Evolutionary conservation across 2,888 invertebrate genomes (phyloP).

Genomic region (Eupelmus urozonus): DNA sequence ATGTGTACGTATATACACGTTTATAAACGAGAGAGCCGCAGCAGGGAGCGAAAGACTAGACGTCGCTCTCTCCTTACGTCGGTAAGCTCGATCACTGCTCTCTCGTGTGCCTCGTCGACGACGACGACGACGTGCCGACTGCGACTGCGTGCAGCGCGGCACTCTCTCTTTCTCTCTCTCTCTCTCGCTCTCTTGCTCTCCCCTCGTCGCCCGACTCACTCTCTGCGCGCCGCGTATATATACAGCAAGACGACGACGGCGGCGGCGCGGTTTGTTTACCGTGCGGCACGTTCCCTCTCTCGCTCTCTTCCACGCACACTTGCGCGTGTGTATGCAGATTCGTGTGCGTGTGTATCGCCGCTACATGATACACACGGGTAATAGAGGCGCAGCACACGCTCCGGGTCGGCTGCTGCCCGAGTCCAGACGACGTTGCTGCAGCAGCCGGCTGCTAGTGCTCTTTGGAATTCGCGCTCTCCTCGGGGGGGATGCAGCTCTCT

Average conservation of each 20-base stretch:
- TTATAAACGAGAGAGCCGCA: too few species aligned
- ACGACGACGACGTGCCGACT: conserved; percentile 13
- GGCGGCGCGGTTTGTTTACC: conserved; percentile 40
- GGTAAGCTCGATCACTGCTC: conserved; percentile 26
- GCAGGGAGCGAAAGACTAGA: background rate
- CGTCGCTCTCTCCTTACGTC: conserved; percentile 27
- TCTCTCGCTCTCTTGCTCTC: conserved; percentile 39
- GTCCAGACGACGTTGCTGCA: too few species aligned
- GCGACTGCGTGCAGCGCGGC: conserved; percentile 49
- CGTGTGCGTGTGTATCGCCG: too few species aligned
- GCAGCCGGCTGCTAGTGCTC: too few species aligned
- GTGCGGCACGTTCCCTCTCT: conserved; percentile 22
- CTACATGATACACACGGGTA: too few species aligned
- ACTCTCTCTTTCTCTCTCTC: conserved; percentile 5
- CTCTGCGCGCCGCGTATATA: background rate
- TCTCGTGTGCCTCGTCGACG: too few species aligned
- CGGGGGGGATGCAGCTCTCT: background rate
- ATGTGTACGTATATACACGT: too few species aligned
- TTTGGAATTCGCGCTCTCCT: background rate
- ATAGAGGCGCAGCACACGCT: too few species aligned
- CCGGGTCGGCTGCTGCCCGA: too few species aligned
- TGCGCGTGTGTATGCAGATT: too few species aligned
- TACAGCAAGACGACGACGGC: conserved; percentile 7
- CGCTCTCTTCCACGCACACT: background rate
- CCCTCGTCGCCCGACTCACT: background rate